Evolutionary conservation across 1,140 invertebrate genomes (phyloP), one percentile per base, ranked within the genome.

Genomic region (Conopomorpha cramerella): DNA sequence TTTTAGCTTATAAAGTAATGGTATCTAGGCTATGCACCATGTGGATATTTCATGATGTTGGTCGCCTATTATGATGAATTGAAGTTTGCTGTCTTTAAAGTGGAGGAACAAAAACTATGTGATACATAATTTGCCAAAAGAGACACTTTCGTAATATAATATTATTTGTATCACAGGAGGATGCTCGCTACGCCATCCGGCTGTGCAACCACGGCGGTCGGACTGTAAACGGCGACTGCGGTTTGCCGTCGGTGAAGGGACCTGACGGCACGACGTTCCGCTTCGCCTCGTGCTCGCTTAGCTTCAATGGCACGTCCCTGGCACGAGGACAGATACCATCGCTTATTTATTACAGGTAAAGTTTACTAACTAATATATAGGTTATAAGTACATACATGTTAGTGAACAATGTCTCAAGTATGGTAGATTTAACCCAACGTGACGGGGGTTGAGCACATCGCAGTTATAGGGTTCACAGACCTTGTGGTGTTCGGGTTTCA

Each of bases 301-400:
- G 94, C 71, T 93, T 93, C 52, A 97, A 98, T 76, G 95, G 95
- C 37, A 95, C 96, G 0, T 96, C 94, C 2, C 85, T 96, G 47
- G 90, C 89, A 0, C 80, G 96, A 25, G 96, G 96, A 27, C 96
- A 99, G 77, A 88, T 99, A 48, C 96, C 96, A 0, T 88, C 93
- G 51, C 86, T 99, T 35, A 80, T 98, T 3, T 99, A 98, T 66
- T 95, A 65, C 35, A 57, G 63, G 73, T 77, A 50, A 29, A 31
- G n/a, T n/a, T n/a, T n/a, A n/a, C n/a, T n/a, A n/a, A n/a, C n/a
- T n/a, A 10, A 10, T 23, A 23, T 10, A 10, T 23, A 10, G 19
- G 10, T 23, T 23, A 23, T 23, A 23, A 4, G 4, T 23, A 23
- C 19, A 6, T 23, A 10, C 10, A 23, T 23, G 4, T 23, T 4